phyloP scores from a whole-genome alignment of 64 coral and sea anemone species.

The Montipora efflorescens region DNA sequence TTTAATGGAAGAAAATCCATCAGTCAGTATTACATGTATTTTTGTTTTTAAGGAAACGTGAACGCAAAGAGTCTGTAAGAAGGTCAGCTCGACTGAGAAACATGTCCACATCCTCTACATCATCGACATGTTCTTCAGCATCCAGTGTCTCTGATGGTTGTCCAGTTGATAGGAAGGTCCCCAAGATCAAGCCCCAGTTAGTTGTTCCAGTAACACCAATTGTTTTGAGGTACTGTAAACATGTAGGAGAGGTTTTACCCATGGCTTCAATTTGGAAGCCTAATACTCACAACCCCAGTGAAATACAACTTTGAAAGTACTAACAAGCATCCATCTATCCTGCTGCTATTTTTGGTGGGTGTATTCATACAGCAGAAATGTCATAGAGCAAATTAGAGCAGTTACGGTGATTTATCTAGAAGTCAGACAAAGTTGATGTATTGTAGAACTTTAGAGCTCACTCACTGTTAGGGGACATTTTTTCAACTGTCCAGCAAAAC shows the following conservation, averaged over 20 bases:
- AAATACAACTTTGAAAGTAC: too few relatives aligned
- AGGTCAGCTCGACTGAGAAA: slow-evolving; percentile 26
- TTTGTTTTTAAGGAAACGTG: background rate
- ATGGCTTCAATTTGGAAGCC: too few relatives aligned
- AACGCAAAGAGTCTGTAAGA: slow-evolving; percentile 22
- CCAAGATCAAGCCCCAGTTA: slow-evolving; percentile 55
- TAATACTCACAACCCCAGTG: too few relatives aligned
- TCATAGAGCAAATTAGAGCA: too few relatives aligned
- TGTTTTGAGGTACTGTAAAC: slow-evolving; percentile 73
- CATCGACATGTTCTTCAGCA: background rate
- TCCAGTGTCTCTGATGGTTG: slow-evolving; percentile 3
- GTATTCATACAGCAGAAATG: too few relatives aligned
- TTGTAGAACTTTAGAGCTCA: too few relatives aligned
- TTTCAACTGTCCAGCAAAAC: slow-evolving; percentile 4
- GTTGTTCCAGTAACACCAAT: slow-evolving; percentile 56
- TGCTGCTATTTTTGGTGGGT: too few relatives aligned
- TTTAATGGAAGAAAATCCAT: too few relatives aligned
- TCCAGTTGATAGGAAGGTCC: slow-evolving; percentile 2
- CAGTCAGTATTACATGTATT: too few relatives aligned
- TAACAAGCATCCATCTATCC: too few relatives aligned
- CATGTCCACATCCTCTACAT: slow-evolving; percentile 12
- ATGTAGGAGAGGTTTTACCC: background rate
- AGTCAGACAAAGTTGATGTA: too few relatives aligned
- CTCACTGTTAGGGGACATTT: too few relatives aligned
- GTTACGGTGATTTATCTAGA: background rate